Conservation (phyloP, 2,888 invertebrate genomes). For the Stratiomys singularior region DNA sequence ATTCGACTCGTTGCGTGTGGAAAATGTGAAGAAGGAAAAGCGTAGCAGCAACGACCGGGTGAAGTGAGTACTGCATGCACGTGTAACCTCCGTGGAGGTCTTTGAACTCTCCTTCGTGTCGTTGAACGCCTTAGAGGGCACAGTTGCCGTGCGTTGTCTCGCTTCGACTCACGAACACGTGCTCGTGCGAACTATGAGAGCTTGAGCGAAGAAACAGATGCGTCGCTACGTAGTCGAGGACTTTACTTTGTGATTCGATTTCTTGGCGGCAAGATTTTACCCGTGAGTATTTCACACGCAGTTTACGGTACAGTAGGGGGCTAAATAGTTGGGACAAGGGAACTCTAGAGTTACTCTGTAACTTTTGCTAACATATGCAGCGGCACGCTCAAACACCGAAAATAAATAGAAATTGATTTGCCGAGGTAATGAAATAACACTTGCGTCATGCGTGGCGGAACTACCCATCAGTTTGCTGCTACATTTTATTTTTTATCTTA, state of each 20-base stretch:
- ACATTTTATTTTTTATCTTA: too few species aligned
- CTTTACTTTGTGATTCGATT: constrained; percentile 11
- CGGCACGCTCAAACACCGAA: too few species aligned
- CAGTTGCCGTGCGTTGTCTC: constrained; percentile 25
- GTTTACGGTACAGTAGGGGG: background rate
- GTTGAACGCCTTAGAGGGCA: constrained; percentile 1
- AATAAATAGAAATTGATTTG: too few species aligned
- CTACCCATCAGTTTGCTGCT: too few species aligned
- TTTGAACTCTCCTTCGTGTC: constrained; percentile 34
- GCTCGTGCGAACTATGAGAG: background rate
- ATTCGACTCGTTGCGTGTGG: constrained; percentile 10
- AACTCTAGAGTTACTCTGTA: too few species aligned
- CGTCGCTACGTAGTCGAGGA: constrained; percentile 5
- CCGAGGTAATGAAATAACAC: too few species aligned
- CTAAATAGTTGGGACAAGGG: too few species aligned
- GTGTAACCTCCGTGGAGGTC: constrained; percentile 38
- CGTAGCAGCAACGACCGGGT: background rate
- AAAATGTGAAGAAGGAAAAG: background rate
- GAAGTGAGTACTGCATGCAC: constrained; percentile 24
- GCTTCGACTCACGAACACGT: constrained; percentile 36
- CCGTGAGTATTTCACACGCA: background rate
- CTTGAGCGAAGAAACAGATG: constrained; percentile 12
- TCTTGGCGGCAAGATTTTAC: background rate
- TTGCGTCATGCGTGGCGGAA: too few species aligned
- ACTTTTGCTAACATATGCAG: too few species aligned